These are phyloP conservation scores for Microcebus jonahi DNA, from an alignment of 2,113 vertebrate species.

Conservation along the genomic window DNA sequence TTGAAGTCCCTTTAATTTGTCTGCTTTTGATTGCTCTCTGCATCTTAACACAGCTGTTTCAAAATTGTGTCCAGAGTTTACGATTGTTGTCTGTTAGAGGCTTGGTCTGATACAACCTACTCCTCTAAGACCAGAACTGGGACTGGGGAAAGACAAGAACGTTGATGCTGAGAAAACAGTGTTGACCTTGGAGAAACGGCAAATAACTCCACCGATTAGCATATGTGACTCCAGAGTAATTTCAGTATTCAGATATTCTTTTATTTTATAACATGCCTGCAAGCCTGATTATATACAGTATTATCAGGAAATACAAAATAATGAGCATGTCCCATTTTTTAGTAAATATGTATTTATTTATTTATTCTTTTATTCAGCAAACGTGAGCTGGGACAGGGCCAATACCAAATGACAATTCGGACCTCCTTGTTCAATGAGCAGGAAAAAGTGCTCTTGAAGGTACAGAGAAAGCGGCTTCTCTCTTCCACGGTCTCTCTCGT, in stretches of 20 bases:
- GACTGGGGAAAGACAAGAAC: background rate
- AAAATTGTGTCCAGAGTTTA: background rate
- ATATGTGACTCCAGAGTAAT: background rate
- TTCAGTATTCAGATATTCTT: background rate
- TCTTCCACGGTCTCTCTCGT: background rate
- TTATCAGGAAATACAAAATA: background rate
- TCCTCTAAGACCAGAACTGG: background rate
- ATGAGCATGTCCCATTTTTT: background rate
- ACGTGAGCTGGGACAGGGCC: background rate
- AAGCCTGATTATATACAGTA: background rate
- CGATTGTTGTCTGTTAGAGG: background rate
- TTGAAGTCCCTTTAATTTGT: background rate
- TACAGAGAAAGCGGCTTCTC: background rate
- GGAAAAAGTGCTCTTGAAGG: background rate
- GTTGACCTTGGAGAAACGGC: background rate
- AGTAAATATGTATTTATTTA: background rate
- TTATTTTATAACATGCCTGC: background rate
- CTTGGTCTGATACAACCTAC: background rate
- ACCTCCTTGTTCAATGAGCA: background rate
- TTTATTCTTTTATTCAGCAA: background rate
- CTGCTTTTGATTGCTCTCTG: background rate
- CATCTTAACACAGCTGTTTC: background rate
- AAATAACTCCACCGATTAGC: background rate
- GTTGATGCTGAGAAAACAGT: background rate
- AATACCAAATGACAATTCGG: background rate